Evolutionary conservation across 1,140 invertebrate species (phyloP).

Genomic region (Tetramorium simillimum): DNA sequence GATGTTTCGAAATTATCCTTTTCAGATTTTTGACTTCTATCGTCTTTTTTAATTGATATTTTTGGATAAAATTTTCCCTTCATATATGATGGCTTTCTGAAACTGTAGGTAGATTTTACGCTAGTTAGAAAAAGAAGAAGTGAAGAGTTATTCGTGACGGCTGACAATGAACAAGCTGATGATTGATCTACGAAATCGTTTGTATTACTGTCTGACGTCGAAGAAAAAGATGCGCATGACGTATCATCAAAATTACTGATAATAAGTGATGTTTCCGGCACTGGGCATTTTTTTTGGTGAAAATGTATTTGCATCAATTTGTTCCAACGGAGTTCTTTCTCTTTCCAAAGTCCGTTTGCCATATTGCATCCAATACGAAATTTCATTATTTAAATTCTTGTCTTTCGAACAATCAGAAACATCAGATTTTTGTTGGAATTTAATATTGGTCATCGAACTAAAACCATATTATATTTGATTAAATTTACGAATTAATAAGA

Average conservation of each 20-base stretch:
- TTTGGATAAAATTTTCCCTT: slow-evolving; percentile 12
- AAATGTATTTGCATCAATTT: not conserved
- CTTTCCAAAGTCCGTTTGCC: not conserved
- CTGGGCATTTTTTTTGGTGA: not conserved
- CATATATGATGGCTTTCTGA: not conserved
- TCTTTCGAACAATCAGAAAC: not conserved
- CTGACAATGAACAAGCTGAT: not conserved
- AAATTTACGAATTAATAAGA: not conserved
- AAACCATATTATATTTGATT: not conserved
- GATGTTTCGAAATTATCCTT: not conserved
- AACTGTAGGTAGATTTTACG: not conserved
- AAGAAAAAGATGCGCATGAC: not conserved
- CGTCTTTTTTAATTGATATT: too few relatives aligned
- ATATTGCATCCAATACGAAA: not conserved
- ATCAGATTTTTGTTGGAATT: not conserved
- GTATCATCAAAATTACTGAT: not conserved
- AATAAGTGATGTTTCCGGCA: not conserved
- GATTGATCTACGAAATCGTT: not conserved
- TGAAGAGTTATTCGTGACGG: not conserved
- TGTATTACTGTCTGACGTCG: not conserved
- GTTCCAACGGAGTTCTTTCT: not conserved
- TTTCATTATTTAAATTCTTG: not conserved
- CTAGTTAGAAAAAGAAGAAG: not conserved
- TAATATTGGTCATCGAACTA: not conserved
- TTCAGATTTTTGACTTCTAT: too few relatives aligned